Evolutionary conservation across 2,797 vertebrate species (phyloP), one percentile per base, ranked within the genome.

Genomic region (Carduelis carduelis): DNA sequence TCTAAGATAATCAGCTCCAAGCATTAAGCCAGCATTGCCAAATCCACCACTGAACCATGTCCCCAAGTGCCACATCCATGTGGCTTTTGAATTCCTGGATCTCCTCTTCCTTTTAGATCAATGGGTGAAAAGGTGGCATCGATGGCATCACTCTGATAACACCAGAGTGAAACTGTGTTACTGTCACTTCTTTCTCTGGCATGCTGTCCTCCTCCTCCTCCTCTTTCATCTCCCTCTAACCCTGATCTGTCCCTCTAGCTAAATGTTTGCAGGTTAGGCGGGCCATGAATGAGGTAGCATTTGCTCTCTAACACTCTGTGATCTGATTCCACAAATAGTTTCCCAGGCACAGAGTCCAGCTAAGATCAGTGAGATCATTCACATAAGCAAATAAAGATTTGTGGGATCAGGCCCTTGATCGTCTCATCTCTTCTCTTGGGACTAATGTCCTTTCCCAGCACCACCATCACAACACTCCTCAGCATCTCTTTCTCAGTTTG

Each of bases 301-400:
- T 94, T 89, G 20, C 76, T 83, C 35, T 75, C 50, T 77, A 80
- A 69, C 55, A 24, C 17, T 83, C 82, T 82, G 32, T 83, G 93
- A 61, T 87, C 46, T 87, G 81, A 87, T 93, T 82, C 89, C 87
- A 92, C 65, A 87, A 64, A 94, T 77, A 89, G 81, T 85, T 95
- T 91, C 79, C 65, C 57, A 83, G 84, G 72, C 61, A 74, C 34
- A 77, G 84, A 89, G 69, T 91, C 66, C 87, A 50, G 43, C 61
- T 32, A 75, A 83, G 87, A 93, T 89, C 87, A 95, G 57, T 90
- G 83, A 96, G 90, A 95, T 95, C 80, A 90, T 72, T 92, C 93
- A 83, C 86, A 92, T 59, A 71, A 91, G 80, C 70, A 96, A 95
- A 95, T 84, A 87, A 53, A 91, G 90, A 87, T 88, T 66, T 91